Conservation (phyloP, 2,797 vertebrate species). For the Periparus ater region DNA sequence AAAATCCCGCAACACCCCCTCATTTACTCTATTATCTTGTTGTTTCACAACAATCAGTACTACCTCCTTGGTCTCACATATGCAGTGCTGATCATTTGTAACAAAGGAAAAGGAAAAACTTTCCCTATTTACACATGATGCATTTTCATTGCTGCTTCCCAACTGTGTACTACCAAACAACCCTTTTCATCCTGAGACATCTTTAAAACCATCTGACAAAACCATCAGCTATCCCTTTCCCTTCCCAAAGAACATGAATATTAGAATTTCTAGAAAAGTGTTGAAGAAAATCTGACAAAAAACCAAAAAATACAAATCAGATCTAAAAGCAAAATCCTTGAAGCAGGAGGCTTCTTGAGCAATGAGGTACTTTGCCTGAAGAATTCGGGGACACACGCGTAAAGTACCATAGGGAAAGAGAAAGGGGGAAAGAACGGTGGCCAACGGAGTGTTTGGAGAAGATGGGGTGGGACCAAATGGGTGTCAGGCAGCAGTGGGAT, state of each 20-base stretch:
- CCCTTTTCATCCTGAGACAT: neutral
- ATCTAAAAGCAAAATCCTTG: neutral
- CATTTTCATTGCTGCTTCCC: conserved; percentile 38
- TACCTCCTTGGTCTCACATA: neutral
- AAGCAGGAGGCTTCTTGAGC: neutral
- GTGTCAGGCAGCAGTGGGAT: conserved; percentile 11
- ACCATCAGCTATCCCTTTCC: neutral
- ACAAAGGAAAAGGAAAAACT: conserved; percentile 48
- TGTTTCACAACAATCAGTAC: conserved; percentile 7
- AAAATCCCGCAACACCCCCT: neutral
- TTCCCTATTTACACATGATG: conserved; percentile 35
- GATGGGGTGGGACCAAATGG: neutral
- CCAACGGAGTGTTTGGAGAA: neutral
- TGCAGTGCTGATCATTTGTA: conserved; percentile 1
- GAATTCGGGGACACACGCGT: accelerated
- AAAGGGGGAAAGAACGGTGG: neutral
- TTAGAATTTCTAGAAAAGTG: neutral
- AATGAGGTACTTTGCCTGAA: neutral
- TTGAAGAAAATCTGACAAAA: neutral
- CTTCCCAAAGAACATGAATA: neutral
- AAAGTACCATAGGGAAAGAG: neutral
- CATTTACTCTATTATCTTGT: neutral
- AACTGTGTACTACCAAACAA: neutral
- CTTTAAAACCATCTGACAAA: conserved; percentile 1
- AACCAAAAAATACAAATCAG: neutral